Evolutionary conservation across 2,113 vertebrate genomes (phyloP).

Genomic region (Narcine bancroftii): DNA sequence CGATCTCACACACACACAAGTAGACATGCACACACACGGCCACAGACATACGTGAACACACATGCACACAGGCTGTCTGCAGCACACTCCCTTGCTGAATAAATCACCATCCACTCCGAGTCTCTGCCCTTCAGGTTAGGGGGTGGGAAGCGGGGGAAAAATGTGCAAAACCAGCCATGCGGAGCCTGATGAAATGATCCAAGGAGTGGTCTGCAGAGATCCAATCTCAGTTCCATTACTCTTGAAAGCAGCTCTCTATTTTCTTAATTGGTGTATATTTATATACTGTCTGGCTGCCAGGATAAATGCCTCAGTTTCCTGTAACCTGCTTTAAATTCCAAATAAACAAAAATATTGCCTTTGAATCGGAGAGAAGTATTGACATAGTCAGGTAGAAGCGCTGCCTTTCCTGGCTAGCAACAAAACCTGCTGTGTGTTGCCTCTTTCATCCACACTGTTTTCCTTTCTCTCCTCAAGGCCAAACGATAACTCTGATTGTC

Average conservation of each 20-base stretch:
- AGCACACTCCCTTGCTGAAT: not conserved
- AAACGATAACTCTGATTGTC: too few species aligned
- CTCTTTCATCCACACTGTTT: not conserved
- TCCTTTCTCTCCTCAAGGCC: too few species aligned
- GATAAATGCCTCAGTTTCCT: not conserved
- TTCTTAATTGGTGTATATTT: slow-evolving; percentile 24
- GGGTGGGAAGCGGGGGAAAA: not conserved
- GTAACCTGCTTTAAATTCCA: not conserved
- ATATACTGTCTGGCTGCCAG: not conserved
- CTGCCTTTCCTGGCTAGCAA: not conserved
- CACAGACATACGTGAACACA: too few species aligned
- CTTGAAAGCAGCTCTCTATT: slow-evolving; percentile 1
- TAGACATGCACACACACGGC: too few species aligned
- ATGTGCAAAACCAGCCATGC: not conserved
- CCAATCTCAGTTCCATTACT: not conserved
- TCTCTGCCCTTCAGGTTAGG: not conserved
- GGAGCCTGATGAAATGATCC: not conserved
- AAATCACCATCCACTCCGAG: not conserved
- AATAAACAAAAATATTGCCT: not conserved
- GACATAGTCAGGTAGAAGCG: not conserved
- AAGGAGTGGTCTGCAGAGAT: not conserved
- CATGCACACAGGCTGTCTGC: not conserved
- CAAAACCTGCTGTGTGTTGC: not conserved
- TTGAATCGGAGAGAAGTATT: not conserved
- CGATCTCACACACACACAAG: too few species aligned